Evolutionary conservation across 2,888 invertebrate species (phyloP), one percentile per base, ranked within the genome.

Genomic region (Scaptomyza cyrtandrae): DNA sequence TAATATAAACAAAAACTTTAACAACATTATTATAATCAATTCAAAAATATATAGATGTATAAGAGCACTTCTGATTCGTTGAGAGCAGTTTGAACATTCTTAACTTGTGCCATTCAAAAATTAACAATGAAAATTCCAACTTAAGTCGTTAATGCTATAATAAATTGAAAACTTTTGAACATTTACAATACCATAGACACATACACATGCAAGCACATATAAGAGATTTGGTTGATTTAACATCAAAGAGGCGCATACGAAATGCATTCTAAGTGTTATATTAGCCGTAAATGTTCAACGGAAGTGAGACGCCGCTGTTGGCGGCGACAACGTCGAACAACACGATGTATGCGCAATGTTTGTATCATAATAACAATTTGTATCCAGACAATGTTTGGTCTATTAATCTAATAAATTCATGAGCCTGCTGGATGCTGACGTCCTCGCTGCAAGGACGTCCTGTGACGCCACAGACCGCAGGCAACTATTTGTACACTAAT

Each of bases 211-310:
- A 62, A 14, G 10, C 35, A 35, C 4, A 37, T 33, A 33, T 16
- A 35, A 19, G 44, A 7, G 41, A 33, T 71, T 58, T 71, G 75
- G 33, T 49, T 61, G 54, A 46, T 35, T 83, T 49, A 29, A 83
- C 74, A 68, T 86, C 70, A 77, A 81, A 73, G 77, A 49, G 41
- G 61, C 69, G 67, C 71, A 64, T 61, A 56, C 59, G 72, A 69
- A 73, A 73, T 77, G 89, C 81, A 89, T 89, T 85, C 73, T 71
- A 65, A 88, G 72, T 86, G 73, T 61, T 64, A 74, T 76, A 89
- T 89, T 86, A 86, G 67, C 61, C 79, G 63, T 70, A 60, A 53
- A 62, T 2, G 69, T 75, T 71, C 71, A 75, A 62, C 79, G 82
- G 86, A 87, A 82, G 79, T 74, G 24, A 50, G 62, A 76, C 62